Evolutionary conservation across 2,797 vertebrate genomes (phyloP).

Genomic region (Microctenopoma steveboyesi): DNA sequence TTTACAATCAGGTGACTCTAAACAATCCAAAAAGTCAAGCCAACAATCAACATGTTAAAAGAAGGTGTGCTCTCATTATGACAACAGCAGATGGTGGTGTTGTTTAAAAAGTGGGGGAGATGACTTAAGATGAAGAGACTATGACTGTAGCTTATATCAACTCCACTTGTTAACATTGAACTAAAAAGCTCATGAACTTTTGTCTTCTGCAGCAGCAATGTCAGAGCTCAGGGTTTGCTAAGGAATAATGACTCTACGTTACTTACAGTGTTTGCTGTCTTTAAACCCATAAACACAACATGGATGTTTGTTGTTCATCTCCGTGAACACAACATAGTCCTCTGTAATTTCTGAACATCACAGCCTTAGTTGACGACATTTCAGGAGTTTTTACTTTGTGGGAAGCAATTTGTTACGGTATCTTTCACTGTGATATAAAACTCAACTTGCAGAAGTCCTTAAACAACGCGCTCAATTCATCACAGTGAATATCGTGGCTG

Average conservation of each 20-base stretch:
- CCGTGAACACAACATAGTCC: too few species aligned
- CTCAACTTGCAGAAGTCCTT: neutral
- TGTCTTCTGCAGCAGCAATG: neutral
- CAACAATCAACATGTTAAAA: conserved; percentile 3
- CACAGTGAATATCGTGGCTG: neutral
- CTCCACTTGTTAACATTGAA: too few species aligned
- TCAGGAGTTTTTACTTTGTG: neutral
- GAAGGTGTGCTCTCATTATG: conserved; percentile 28
- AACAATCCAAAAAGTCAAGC: neutral
- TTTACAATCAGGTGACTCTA: neutral
- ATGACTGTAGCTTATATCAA: neutral
- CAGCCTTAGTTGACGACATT: too few species aligned
- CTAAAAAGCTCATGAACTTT: neutral
- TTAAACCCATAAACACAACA: too few species aligned
- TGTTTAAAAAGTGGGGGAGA: conserved; percentile 46
- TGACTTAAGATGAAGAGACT: conserved; percentile 7
- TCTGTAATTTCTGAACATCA: too few species aligned
- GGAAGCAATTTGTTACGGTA: too few species aligned
- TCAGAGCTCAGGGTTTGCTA: neutral
- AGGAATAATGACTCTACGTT: neutral
- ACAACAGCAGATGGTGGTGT: conserved; percentile 60
- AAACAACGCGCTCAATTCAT: neutral
- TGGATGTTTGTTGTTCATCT: too few species aligned
- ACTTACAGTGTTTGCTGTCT: too few species aligned
- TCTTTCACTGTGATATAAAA: neutral